These are phyloP conservation scores for Natator depressus DNA, from an alignment of 2,113 vertebrate species.

Conservation along the genomic window DNA sequence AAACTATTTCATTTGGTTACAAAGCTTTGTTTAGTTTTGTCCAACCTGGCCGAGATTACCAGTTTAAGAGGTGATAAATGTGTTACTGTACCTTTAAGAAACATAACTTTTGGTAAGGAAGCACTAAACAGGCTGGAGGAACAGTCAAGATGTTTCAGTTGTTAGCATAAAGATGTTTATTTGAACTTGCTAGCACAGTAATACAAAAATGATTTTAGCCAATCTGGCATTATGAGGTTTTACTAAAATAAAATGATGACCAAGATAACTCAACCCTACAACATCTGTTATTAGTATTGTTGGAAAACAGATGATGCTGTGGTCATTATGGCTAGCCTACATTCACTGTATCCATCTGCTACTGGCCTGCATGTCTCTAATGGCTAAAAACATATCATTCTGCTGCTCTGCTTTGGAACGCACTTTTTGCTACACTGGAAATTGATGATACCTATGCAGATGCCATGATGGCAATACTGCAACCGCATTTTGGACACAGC, in stretches of 20 bases:
- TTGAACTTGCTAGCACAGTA: neutral
- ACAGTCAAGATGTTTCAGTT: neutral
- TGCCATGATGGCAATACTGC: neutral
- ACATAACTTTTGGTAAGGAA: neutral
- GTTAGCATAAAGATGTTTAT: neutral
- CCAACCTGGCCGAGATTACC: neutral
- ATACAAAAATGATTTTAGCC: neutral
- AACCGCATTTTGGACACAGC: neutral
- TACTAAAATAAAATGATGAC: neutral
- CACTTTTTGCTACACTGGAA: neutral
- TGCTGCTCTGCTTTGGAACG: neutral
- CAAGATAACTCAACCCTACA: neutral
- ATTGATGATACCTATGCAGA: neutral
- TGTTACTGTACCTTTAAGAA: slow-evolving; percentile 10
- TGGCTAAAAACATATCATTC: neutral
- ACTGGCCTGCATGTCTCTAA: neutral
- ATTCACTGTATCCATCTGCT: neutral
- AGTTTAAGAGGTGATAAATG: neutral
- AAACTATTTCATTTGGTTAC: neutral
- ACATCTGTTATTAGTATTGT: neutral
- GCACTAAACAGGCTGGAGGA: neutral
- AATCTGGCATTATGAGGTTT: neutral
- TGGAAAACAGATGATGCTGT: neutral
- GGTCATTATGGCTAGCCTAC: neutral
- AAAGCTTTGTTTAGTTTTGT: neutral